Evolutionary conservation across 2,888 invertebrate genomes (phyloP), one percentile per base, ranked within the genome.

Genomic region (Brachylomia viminalis): DNA sequence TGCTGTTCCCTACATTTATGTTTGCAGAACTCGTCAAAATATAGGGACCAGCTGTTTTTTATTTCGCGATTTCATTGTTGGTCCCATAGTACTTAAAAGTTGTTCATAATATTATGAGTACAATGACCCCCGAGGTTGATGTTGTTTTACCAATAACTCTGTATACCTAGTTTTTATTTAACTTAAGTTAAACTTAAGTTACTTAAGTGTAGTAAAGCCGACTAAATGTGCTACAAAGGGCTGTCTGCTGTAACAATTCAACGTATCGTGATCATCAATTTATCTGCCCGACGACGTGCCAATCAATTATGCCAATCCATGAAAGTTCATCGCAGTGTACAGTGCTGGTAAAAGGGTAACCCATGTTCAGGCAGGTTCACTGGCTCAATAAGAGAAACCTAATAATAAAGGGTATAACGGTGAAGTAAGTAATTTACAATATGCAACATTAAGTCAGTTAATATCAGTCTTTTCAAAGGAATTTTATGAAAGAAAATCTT

Each of bases 201-300:
- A n/a, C n/a, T n/a, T 38, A 0, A 38, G 38, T 38, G 5, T 38
- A 38, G 7, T 42, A 30, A 72, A 42, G 27, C 4, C 7, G 23
- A 54, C 7, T 38, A 52, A 72, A 27, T 27, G 1, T 13, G 15
- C 8, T 23, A 27, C 8, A 42, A 47, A 65, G 38, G 64, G 23
- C 49, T n/a, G 13, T 30, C 45, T 20, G 27, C 79, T 33, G 30
- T n/a, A 30, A 33, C 30, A 49, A 30, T 3, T 7, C 17, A 67
- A 42, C 11, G 47, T 56, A 77, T 42, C 27, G 6, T 38, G 38
- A 30, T 47, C n/a, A 77, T 47, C 30, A 42, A 79, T 52, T 69
- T 59, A 80, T 42, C 7, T 8, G 54, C 13, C 61, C 54, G 49
- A 68, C n/a, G 52, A 49, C 38, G 71, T 45, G 30, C 61, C 77